Base-by-base conservation (phyloP, 2,888 invertebrate genomes). In the Griposia aprilina region DNA sequence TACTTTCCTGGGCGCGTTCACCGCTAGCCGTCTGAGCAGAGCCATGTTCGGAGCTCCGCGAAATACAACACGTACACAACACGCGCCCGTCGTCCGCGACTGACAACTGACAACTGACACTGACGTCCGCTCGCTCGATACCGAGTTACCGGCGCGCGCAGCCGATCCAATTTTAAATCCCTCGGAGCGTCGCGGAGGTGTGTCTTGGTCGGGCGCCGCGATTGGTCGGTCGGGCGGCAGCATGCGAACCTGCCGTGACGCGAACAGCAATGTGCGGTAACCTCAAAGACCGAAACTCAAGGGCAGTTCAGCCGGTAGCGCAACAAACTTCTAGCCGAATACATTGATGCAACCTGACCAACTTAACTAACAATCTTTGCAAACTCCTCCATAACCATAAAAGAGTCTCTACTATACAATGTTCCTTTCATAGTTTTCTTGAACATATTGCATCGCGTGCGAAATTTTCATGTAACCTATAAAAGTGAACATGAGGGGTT, bases 111-210 rank as follows among this genome's bases (percentile, higher is more conserved):
- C 90, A 92, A 91, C 90, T 93, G 93, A 92, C 93, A 93, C 91
- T 94, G 94, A 94, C 94, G 94, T 93, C 89, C 45, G 45, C 45
- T 41, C 92, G 96, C 92, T 96, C 96, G 91, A 96, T 96, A 96
- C 92, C 90, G 91, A 90, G 90, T 90, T 91, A 92, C 89, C 88
- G 94, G 96, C 95, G 96, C 95, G 93, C 96, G 96, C 96, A 96
- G 86, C 88, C 93, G 94, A 92, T 94, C 96, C 94, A 94, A 94
- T 96, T 95, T 94, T 94, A 96, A 96, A 94, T 90, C 92, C 90
- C 82, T 74, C 87, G 81, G 83, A 90, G 83, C 84, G 82, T 86
- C 92, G 90, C 90, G 96, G 94, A 96, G 96, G 96, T 96, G 96
- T 96, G 96, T 96, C 96, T 92, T 90, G 84, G 82, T 84, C 69